Evolutionary conservation across 1,140 invertebrate species (phyloP).

Genomic region (Dendroctonus valens): DNA sequence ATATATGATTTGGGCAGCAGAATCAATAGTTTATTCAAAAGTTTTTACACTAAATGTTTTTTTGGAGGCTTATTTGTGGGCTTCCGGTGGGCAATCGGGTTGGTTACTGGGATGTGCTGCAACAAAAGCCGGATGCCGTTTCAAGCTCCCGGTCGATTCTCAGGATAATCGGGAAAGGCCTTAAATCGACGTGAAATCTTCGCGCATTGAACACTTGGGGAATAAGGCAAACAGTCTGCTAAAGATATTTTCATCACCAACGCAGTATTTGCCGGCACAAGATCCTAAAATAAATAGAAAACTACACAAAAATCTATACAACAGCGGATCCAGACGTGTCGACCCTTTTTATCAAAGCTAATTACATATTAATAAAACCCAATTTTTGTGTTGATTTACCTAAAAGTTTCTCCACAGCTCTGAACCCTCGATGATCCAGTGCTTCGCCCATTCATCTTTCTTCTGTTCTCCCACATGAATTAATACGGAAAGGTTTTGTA

Average conservation of each 20-base stretch:
- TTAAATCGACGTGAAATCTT: slow-evolving; percentile 86
- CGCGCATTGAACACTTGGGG: slow-evolving; percentile 68
- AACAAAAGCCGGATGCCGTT: slow-evolving; percentile 82
- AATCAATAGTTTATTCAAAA: no score
- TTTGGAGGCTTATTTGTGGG: slow-evolving; percentile 64
- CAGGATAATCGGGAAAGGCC: slow-evolving; percentile 84
- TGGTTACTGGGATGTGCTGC: slow-evolving; percentile 84
- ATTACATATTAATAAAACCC: no score
- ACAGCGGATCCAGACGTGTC: no score
- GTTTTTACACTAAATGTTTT: no score
- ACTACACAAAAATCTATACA: no score
- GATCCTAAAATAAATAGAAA: slow-evolving; percentile 59
- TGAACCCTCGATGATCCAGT: slow-evolving; percentile 89
- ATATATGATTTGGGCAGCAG: no score
- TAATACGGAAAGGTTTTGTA: slow-evolving; percentile 89
- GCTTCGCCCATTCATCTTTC: slow-evolving; percentile 88
- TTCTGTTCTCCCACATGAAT: slow-evolving; percentile 83
- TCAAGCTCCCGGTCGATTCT: slow-evolving; percentile 84
- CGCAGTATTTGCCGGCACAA: slow-evolving; percentile 89
- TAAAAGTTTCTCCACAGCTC: slow-evolving; percentile 80
- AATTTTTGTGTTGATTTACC: slow-evolving; percentile 8
- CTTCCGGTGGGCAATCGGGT: slow-evolving; percentile 87
- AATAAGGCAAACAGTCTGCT: slow-evolving; percentile 92
- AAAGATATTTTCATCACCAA: slow-evolving; percentile 91
- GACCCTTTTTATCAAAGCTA: no score